Base-by-base conservation (phyloP, 1,140 invertebrate species). In the Holotrichia oblita region DNA sequence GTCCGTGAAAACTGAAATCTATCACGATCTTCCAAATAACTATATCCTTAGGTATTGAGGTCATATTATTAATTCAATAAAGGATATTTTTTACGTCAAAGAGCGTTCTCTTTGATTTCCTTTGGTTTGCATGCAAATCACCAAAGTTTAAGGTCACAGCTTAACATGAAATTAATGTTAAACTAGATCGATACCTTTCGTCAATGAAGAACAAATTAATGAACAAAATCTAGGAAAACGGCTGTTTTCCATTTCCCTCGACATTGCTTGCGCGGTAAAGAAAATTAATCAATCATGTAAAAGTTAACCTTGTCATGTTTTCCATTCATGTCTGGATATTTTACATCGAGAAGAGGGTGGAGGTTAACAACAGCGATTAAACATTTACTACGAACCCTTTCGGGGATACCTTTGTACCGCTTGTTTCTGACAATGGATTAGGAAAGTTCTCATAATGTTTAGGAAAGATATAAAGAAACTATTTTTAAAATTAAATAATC, bases 231-330 rank as follows among this genome's bases (percentile, higher is more conserved):
- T 55, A 55, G 4, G 48, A 55, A 34, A n/a, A 17, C 48, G 48
- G 48, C 14, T n/a, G 14, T 2, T 3, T 55, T 55, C 48, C 14
- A 55, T 55, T 55, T 55, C 17, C 48, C 48, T 34, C 4, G 27
- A 34, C 27, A 34, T 34, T 34, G 27, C 27, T 55, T 55, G 3
- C 17, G 17, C 17, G 0, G 10, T 17, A 17, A 55, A n/a, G 48
- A 55, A 17, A 55, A 55, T 55, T 55, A 55, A 55, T 34, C 1
- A 1, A 34, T 55, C 9, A 55, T n/a, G 48, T n/a, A 55, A 17
- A 55, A n/a, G 48, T 9, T 55, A 55, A 55, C 48, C 48, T 55
- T 55, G 48, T 55, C 48, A 55, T 55, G 48, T 55, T 55, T n/a
- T n/a, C 48, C 48, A 55, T 55, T 55, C 48, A 55, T n/a, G 48